Evolutionary conservation across 2,113 vertebrate species (phyloP).

Genomic region (Carettochelys insculpta): DNA sequence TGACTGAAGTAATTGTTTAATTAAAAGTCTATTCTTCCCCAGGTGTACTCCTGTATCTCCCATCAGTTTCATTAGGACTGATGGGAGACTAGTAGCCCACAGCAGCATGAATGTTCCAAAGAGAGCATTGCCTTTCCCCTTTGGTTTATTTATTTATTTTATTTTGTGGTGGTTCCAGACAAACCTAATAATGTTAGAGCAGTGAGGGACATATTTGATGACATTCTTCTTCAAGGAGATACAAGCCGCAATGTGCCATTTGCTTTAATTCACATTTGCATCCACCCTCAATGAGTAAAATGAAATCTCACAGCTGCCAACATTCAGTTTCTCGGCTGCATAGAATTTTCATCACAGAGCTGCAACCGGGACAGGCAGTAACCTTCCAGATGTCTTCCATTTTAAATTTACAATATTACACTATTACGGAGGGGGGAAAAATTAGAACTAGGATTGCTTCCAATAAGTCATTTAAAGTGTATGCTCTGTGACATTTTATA

Average conservation of each 20-base stretch:
- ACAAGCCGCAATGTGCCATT: background rate
- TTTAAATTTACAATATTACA: constrained; percentile 3
- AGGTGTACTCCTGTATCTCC: background rate
- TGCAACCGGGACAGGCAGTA: background rate
- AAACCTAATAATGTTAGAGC: constrained; percentile 13
- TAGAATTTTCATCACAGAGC: constrained; percentile 21
- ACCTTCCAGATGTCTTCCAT: background rate
- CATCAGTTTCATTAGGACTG: background rate
- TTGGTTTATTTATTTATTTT: constrained; percentile 25
- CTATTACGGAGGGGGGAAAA: background rate
- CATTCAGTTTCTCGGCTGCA: background rate
- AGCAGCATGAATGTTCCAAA: background rate
- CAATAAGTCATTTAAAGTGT: background rate
- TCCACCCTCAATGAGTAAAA: background rate
- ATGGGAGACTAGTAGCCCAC: background rate
- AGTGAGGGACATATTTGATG: constrained; percentile 45
- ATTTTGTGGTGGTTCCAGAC: background rate
- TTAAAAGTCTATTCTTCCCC: background rate
- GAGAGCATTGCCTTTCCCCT: background rate
- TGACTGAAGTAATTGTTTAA: constrained; percentile 2
- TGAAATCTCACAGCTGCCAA: constrained; percentile 37
- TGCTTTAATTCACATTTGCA: constrained; percentile 24
- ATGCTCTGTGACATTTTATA: constrained; percentile 10
- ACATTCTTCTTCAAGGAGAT: background rate
- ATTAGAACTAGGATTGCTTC: background rate